Evolutionary conservation across 2,888 invertebrate genomes (phyloP).

Genomic region (Hesperia comma): DNA sequence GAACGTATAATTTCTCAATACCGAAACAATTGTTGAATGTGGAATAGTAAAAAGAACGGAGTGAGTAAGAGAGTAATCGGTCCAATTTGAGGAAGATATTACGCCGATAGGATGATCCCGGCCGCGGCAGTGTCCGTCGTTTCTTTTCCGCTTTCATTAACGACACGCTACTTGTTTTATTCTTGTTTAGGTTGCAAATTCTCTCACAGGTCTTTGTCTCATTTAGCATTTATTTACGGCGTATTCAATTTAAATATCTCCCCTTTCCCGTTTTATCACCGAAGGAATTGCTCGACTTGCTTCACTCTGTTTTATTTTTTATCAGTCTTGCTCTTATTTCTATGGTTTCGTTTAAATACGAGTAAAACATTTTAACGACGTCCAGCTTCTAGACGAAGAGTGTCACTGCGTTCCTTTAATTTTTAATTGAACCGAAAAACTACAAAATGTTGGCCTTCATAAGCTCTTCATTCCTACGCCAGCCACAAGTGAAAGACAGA

Average conservation of each 20-base stretch:
- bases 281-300: slow-evolving; percentile 69
- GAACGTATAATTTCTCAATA: background rate
- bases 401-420: slow-evolving; percentile 12
- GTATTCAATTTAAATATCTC: slow-evolving; percentile 80
- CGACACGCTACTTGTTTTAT: slow-evolving; percentile 76
- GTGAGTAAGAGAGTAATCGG: slow-evolving; percentile 5
- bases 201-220: slow-evolving; percentile 78
- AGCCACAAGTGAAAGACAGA: too few species aligned
- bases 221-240: slow-evolving; percentile 81
- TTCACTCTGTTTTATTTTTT: slow-evolving; percentile 72
- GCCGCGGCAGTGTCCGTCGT: slow-evolving; percentile 46
- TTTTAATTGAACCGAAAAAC: too few species aligned
- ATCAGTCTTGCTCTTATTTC: slow-evolving; percentile 67
- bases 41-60: background rate
- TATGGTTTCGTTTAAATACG: slow-evolving; percentile 50
- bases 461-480: too few species aligned
- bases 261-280: slow-evolving; percentile 75
- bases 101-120: slow-evolving; percentile 28
- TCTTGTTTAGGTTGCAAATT: slow-evolving; percentile 76
- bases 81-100: slow-evolving; percentile 16
- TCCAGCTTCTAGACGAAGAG: slow-evolving; percentile 20
- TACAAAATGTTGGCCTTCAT: too few species aligned
- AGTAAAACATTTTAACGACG: slow-evolving; percentile 28
- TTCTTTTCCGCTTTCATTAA: slow-evolving; percentile 67
- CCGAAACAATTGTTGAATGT: background rate